Percentiles rank a stretch among this genome's conserved stretches.
Evolutionary conservation across 2,797 vertebrate species (phyloP).

Genomic region (Scarus forsteni): DNA sequence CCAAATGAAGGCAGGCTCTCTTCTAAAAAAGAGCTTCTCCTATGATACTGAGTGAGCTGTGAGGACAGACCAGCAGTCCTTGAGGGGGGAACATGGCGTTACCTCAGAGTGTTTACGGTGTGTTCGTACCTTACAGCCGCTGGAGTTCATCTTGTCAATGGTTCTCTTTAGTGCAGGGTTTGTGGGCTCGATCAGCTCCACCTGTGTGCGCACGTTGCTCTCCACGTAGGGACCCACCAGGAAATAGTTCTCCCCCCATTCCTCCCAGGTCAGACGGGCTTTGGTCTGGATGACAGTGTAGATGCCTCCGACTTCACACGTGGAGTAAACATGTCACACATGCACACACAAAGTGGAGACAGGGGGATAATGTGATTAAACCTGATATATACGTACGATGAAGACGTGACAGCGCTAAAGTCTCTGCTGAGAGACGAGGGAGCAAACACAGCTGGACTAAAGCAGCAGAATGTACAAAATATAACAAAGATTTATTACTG

Average conservation of each 20-base stretch:
- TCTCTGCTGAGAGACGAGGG: neutral
- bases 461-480: too few relatives aligned
- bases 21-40: too few relatives aligned
- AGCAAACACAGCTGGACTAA: too few relatives aligned
- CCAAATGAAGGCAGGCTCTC: too few relatives aligned
- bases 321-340: conserved; percentile 31
- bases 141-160: conserved; percentile 94
- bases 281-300: conserved; percentile 98
- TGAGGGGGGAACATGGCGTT: conserved; percentile 5
- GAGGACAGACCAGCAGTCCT: neutral
- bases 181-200: conserved; percentile 93
- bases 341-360: conserved; percentile 20
- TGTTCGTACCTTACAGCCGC: conserved; percentile 92
- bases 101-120: conserved; percentile 33
- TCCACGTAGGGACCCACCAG: conserved; percentile 94
- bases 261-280: conserved; percentile 92
- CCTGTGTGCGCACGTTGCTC: conserved; percentile 93
- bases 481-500: too few relatives aligned
- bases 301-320: conserved; percentile 91
- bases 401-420: too few relatives aligned
- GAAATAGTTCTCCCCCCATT: conserved; percentile 97
- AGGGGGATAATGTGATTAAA: conserved; percentile 25
- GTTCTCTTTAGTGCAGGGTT: conserved; percentile 87
- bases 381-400: neutral
- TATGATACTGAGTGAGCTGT: neutral